Conservation (phyloP, 2,113 vertebrate species). For the Alectura lathami region DNA sequence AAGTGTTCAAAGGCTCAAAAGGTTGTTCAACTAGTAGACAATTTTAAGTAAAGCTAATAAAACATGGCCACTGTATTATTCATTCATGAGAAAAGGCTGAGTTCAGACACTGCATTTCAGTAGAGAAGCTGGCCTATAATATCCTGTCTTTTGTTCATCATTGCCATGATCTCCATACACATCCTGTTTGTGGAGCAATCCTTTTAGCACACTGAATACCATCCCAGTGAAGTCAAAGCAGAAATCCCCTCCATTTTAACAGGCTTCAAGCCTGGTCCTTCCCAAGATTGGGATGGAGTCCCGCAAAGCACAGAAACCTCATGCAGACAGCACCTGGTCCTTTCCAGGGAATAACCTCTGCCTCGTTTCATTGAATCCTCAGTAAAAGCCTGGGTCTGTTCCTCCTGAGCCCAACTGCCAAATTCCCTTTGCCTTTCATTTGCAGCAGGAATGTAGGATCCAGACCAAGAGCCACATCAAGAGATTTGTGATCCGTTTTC, state of each 20-base stretch:
- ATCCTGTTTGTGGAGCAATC: background rate
- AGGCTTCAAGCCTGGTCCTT: background rate
- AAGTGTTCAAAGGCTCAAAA: constrained; percentile 50
- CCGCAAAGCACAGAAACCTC: background rate
- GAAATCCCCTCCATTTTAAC: background rate
- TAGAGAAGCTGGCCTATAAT: constrained; percentile 37
- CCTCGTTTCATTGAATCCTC: background rate
- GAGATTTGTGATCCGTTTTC: background rate
- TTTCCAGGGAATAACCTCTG: background rate
- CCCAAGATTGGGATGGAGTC: background rate
- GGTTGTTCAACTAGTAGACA: constrained; percentile 54
- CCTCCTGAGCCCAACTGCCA: background rate
- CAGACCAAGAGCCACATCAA: background rate
- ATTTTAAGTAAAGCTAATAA: constrained; percentile 74
- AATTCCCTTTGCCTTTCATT: background rate
- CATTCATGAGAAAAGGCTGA: constrained; percentile 59
- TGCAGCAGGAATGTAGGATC: background rate
- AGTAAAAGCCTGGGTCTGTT: background rate
- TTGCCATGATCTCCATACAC: constrained; percentile 24
- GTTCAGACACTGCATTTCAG: constrained; percentile 4
- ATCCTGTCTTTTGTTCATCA: constrained; percentile 53
- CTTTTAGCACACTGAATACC: background rate
- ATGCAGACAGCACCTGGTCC: background rate
- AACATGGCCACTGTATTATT: constrained; percentile 63
- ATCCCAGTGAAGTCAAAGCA: background rate